Conservation (phyloP, 2,888 invertebrate species). For the Cosmia pyralina region DNA sequence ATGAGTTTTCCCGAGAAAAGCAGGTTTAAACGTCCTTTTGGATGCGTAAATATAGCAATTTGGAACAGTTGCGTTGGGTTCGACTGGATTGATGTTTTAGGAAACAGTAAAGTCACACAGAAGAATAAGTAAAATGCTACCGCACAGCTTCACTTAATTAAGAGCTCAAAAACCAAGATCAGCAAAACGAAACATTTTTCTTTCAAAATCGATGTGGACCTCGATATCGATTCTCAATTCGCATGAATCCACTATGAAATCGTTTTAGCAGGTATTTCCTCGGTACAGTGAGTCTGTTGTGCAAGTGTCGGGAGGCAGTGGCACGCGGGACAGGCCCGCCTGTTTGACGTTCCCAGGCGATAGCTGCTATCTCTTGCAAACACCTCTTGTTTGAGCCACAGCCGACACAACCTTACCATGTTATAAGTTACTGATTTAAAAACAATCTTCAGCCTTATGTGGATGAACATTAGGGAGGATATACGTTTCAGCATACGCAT, state of each 20-base stretch:
- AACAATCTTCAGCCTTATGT: slow-evolving; percentile 59
- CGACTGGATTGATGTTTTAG: neutral
- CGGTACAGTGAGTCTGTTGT: slow-evolving; percentile 74
- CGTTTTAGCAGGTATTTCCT: slow-evolving; percentile 66
- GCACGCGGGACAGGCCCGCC: slow-evolving; percentile 83
- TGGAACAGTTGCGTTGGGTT: slow-evolving; percentile 3
- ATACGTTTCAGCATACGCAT: slow-evolving; percentile 4
- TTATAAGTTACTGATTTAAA: slow-evolving; percentile 47
- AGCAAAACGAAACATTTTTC: neutral
- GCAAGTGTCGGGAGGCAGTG: slow-evolving; percentile 81
- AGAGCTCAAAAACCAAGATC: neutral
- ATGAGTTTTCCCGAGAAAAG: slow-evolving; percentile 37
- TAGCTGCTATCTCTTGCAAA: slow-evolving; percentile 88
- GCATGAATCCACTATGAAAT: slow-evolving; percentile 15
- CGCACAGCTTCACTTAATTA: neutral
- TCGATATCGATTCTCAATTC: slow-evolving; percentile 9
- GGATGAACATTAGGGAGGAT: slow-evolving; percentile 31
- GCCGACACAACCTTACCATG: slow-evolving; percentile 77
- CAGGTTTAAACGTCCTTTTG: slow-evolving; percentile 16
- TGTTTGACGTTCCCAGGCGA: slow-evolving; percentile 90
- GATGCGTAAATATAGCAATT: slow-evolving; percentile 31
- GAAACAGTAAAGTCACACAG: neutral
- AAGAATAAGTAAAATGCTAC: neutral
- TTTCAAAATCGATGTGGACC: neutral
- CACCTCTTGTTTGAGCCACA: slow-evolving; percentile 87